Conservation (phyloP, 2,113 vertebrate genomes). For the Myiozetetes cayanensis region DNA sequence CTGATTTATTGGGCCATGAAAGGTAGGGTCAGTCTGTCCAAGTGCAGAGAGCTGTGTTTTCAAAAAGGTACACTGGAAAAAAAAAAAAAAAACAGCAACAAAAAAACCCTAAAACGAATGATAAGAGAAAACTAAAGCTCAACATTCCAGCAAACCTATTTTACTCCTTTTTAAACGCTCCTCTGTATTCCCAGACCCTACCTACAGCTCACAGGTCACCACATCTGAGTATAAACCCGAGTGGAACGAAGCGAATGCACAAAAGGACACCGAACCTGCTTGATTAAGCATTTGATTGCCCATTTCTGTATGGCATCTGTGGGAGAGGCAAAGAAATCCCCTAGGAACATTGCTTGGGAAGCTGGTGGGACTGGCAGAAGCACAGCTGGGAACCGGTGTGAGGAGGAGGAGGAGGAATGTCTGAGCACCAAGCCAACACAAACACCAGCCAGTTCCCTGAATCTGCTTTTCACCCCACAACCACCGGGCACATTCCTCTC, state of each 20-base stretch:
- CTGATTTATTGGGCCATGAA: background rate
- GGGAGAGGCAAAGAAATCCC: background rate
- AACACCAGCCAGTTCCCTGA: conserved; percentile 4
- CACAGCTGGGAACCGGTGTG: background rate
- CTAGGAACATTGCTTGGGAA: background rate
- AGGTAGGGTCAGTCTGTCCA: background rate
- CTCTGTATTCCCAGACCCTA: background rate
- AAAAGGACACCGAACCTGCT: background rate
- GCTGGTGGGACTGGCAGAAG: background rate
- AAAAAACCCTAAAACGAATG: background rate
- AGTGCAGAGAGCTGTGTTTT: background rate
- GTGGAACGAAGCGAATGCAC: background rate
- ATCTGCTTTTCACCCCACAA: background rate
- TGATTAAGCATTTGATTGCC: background rate
- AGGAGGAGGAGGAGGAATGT: conserved; percentile 35
- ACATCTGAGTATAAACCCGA: background rate
- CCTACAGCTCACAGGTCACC: background rate
- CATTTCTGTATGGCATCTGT: background rate
- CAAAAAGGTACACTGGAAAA: background rate
- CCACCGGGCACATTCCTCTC: background rate
- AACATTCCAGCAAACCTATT: background rate
- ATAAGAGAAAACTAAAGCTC: background rate
- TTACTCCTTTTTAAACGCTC: background rate
- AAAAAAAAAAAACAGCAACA: background rate
- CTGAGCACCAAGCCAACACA: conserved; percentile 2